These are phyloP conservation scores for Diplodus sargus DNA, from an alignment of 2,797 vertebrate genomes.

Conservation along the genomic window DNA sequence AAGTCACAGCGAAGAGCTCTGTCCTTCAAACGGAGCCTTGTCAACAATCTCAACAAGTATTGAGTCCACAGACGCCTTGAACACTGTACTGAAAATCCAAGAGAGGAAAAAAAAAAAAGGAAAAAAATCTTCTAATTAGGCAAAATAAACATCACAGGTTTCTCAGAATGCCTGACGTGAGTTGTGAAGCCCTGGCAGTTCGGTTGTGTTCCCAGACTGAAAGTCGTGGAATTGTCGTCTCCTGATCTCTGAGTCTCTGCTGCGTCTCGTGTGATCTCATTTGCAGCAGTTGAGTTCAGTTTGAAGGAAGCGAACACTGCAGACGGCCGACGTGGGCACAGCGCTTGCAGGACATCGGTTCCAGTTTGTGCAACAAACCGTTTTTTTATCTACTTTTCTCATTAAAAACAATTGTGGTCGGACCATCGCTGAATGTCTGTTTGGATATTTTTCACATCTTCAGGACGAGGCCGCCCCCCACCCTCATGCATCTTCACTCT, in stretches of 20 bases:
- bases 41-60: slow-evolving; percentile 11
- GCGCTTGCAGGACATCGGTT: background rate
- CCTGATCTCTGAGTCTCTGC: slow-evolving; percentile 15
- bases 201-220: slow-evolving; percentile 15
- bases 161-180: slow-evolving; percentile 34
- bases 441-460: slow-evolving; percentile 12
- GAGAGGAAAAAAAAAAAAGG: background rate
- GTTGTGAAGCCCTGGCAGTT: slow-evolving; percentile 11
- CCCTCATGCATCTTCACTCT: slow-evolving; percentile 12
- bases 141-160: slow-evolving; percentile 34
- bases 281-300: slow-evolving; percentile 27
- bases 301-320: slow-evolving; percentile 12
- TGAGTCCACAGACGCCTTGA: slow-evolving; percentile 40
- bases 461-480: background rate
- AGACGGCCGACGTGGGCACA: background rate
- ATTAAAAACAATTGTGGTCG: slow-evolving; percentile 32
- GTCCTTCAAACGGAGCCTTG: slow-evolving; percentile 48
- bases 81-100: slow-evolving; percentile 60
- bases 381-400: slow-evolving; percentile 8
- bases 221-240: slow-evolving; percentile 1
- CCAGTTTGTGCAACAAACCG: background rate
- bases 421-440: slow-evolving; percentile 15
- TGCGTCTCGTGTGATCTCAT: background rate
- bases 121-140: slow-evolving; percentile 11
- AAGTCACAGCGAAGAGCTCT: slow-evolving; percentile 43